Percentiles rank a stretch among this genome's conserved stretches.
Conservation (phyloP, 1,140 invertebrate species). For the Lepidurus couesii region DNA sequence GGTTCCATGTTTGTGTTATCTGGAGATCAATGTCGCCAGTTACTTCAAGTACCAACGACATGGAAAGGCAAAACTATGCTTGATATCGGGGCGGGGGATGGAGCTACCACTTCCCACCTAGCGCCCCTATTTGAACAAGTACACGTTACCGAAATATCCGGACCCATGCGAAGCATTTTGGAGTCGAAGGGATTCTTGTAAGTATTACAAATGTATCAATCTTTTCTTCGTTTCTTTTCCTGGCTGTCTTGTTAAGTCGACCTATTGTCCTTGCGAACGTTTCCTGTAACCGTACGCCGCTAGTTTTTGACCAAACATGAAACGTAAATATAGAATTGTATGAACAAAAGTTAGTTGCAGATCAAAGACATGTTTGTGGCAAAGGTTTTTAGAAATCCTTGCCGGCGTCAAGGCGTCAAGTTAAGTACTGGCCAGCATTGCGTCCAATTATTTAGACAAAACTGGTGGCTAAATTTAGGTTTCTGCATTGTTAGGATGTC, state of each 20-base stretch:
- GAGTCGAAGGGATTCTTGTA: slow-evolving; percentile 67
- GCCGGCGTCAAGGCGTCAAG: background rate
- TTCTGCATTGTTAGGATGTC: background rate
- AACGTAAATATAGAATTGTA: no score
- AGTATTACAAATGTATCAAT: slow-evolving; percentile 39
- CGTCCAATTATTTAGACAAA: slow-evolving; percentile 16
- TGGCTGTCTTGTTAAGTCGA: background rate
- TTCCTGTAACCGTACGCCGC: background rate
- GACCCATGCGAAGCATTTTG: slow-evolving; percentile 69
- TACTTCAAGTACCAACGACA: slow-evolving; percentile 52
- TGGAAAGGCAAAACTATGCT: slow-evolving; percentile 51
- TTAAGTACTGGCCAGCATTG: background rate
- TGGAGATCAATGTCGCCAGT: slow-evolving; percentile 59
- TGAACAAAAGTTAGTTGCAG: no score
- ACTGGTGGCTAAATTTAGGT: background rate
- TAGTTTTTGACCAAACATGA: background rate
- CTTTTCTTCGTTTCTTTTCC: background rate
- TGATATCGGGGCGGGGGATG: slow-evolving; percentile 88
- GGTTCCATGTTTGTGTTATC: slow-evolving; percentile 93
- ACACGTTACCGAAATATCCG: slow-evolving; percentile 80
- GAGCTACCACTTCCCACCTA: slow-evolving; percentile 72
- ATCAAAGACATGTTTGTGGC: background rate
- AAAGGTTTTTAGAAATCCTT: background rate
- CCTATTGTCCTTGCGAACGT: background rate
- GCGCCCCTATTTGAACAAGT: slow-evolving; percentile 61